Percentiles rank a stretch among this genome's conserved stretches.
These are phyloP conservation scores for Thumatha senex DNA, from an alignment of 2,888 invertebrate species.

Conservation along the genomic window DNA sequence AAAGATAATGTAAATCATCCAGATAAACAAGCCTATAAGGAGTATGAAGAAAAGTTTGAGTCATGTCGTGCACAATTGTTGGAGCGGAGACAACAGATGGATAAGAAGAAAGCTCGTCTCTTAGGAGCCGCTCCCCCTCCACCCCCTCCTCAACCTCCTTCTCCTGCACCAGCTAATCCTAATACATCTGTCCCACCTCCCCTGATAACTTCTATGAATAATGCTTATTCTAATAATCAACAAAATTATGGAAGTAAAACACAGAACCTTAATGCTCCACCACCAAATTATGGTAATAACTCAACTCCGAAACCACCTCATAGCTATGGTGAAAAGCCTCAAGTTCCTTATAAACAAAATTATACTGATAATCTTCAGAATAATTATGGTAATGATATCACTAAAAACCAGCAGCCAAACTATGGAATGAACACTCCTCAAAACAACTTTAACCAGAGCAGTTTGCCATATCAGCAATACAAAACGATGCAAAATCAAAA, in stretches of 20 bases:
- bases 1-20: slow-evolving; percentile 96
- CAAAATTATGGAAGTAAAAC: slow-evolving; percentile 31
- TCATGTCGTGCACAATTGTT: slow-evolving; percentile 90
- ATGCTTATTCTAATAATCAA: slow-evolving; percentile 30
- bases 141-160: slow-evolving; percentile 38
- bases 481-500: slow-evolving; percentile 36
- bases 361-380: slow-evolving; percentile 32
- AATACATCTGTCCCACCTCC: slow-evolving; percentile 40
- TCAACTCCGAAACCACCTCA: slow-evolving; percentile 10
- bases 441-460: slow-evolving; percentile 36
- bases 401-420: slow-evolving; percentile 28
- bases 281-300: slow-evolving; percentile 37
- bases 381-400: slow-evolving; percentile 13
- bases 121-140: slow-evolving; percentile 44
- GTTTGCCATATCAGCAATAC: slow-evolving; percentile 39
- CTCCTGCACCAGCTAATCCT: slow-evolving; percentile 35
- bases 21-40: slow-evolving; percentile 92
- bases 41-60: slow-evolving; percentile 95
- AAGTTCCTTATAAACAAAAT: slow-evolving; percentile 26
- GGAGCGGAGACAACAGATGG: slow-evolving; percentile 92
- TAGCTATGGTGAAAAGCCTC: slow-evolving; percentile 26
- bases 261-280: slow-evolving; percentile 14
- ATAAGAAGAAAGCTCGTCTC: slow-evolving; percentile 82
- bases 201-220: slow-evolving; percentile 31
- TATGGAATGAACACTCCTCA: slow-evolving; percentile 31